Percentiles rank a stretch among this genome's conserved stretches.
Conservation (phyloP, 2,888 invertebrate genomes). For the Oxycera nigricornis region DNA sequence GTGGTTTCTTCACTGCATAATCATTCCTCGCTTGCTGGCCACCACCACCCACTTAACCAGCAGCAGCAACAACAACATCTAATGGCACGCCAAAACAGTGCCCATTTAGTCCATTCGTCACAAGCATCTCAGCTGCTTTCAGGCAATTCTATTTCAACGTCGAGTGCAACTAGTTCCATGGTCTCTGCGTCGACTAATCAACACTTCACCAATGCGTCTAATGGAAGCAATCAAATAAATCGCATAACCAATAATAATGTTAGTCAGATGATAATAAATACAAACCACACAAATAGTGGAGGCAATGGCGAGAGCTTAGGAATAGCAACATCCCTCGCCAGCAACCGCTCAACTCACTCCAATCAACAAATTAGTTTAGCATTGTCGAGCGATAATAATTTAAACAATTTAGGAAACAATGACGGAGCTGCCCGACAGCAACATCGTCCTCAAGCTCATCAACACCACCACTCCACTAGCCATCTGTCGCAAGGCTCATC, state of each 20-base stretch:
- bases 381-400: conserved; percentile 56
- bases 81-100: conserved; percentile 47
- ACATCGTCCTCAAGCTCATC: conserved; percentile 39
- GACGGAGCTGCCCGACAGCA: conserved; percentile 42
- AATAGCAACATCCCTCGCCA: conserved; percentile 10
- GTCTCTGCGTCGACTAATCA: conserved; percentile 41
- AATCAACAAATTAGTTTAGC: conserved; percentile 53
- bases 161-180: conserved; percentile 22
- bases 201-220: conserved; percentile 52
- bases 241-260: conserved; percentile 57
- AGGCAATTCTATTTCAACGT: conserved; percentile 13
- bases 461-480: conserved; percentile 51
- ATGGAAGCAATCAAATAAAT: conserved; percentile 57
- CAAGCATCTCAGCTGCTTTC: conserved; percentile 41
- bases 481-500: conserved; percentile 38
- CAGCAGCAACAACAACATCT: conserved; percentile 54
- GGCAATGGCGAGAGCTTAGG: conserved; percentile 33
- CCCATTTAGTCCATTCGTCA: conserved; percentile 42
- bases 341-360: conserved; percentile 48
- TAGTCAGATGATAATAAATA: conserved; percentile 51
- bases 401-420: conserved; percentile 49
- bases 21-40: conserved; percentile 44
- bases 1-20: conserved; percentile 53
- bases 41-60: conserved; percentile 53
- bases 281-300: conserved; percentile 45